phyloP scores from a whole-genome alignment of 2,888 invertebrate species.

The Balanococcus diminutus region DNA sequence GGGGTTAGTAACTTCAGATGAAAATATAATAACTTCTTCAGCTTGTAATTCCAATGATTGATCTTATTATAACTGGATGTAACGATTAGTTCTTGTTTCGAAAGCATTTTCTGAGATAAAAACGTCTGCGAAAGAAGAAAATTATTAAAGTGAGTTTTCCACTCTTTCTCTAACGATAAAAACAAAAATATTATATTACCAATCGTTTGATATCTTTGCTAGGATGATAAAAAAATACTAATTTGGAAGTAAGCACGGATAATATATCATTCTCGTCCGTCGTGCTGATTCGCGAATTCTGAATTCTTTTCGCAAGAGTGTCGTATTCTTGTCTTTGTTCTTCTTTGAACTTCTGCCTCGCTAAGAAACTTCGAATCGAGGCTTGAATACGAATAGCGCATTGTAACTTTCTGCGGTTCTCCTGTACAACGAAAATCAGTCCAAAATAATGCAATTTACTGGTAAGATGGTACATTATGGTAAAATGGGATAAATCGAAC shows the following conservation, averaged over 20 bases:
- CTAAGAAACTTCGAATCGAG: conserved; percentile 75
- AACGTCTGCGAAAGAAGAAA: conserved; percentile 47
- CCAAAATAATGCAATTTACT: conserved; percentile 45
- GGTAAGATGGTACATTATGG: not conserved
- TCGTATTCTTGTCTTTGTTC: conserved; percentile 75
- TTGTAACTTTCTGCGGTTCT: conserved; percentile 74
- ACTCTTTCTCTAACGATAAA: too few species aligned
- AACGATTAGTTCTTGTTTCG: conserved; percentile 46
- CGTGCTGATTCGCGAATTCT: not conserved
- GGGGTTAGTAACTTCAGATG: conserved; percentile 58
- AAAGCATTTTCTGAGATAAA: conserved; percentile 56
- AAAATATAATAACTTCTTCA: conserved; percentile 60
- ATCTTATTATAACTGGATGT: conserved; percentile 60
- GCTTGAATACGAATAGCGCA: conserved; percentile 85
- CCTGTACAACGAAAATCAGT: conserved; percentile 62
- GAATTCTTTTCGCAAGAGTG: conserved; percentile 58
- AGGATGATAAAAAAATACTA: conserved; percentile 57
- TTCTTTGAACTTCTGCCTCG: conserved; percentile 71
- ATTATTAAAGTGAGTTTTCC: not conserved
- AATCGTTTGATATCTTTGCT: conserved; percentile 56
- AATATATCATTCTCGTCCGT: conserved; percentile 56
- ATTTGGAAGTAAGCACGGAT: conserved; percentile 55
- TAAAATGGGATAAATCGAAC: not conserved
- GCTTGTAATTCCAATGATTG: conserved; percentile 63
- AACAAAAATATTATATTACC: conserved; percentile 46